phyloP scores from a whole-genome alignment of 2,113 vertebrate genomes.

The Scatophagus argus region DNA sequence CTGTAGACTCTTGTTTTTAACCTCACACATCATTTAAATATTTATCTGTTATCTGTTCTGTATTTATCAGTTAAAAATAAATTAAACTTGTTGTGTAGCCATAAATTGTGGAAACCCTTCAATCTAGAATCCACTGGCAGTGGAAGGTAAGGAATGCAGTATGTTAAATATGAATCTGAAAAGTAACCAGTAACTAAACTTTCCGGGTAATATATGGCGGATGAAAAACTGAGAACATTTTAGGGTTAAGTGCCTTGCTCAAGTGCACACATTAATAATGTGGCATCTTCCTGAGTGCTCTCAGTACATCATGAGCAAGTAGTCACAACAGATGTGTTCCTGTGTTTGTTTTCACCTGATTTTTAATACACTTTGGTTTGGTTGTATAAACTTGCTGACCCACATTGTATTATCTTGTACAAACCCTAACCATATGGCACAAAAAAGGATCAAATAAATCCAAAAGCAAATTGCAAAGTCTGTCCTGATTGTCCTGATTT shows the following conservation, averaged over 20 bases:
- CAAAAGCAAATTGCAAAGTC: background rate
- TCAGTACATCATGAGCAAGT: background rate
- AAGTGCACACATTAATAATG: background rate
- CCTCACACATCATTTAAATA: background rate
- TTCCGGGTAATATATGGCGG: background rate
- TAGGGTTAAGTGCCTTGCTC: background rate
- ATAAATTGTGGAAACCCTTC: no score
- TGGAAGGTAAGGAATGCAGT: background rate
- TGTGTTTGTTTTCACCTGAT: constrained; percentile 9
- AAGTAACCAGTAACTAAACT: background rate
- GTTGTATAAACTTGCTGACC: background rate
- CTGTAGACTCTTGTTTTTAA: background rate
- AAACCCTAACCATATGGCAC: constrained; percentile 4
- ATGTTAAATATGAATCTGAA: background rate
- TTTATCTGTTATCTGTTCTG: no score
- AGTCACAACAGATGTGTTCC: background rate
- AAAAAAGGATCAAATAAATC: constrained; percentile 23
- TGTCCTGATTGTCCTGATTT: constrained; percentile 10
- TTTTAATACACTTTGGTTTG: background rate
- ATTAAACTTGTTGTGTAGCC: background rate
- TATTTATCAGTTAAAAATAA: background rate
- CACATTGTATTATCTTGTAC: background rate
- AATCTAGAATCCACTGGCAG: background rate
- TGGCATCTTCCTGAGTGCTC: background rate
- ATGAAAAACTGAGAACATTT: background rate